Evolutionary conservation across 1,140 invertebrate genomes (phyloP).

Genomic region (Adelges cooleyi): DNA sequence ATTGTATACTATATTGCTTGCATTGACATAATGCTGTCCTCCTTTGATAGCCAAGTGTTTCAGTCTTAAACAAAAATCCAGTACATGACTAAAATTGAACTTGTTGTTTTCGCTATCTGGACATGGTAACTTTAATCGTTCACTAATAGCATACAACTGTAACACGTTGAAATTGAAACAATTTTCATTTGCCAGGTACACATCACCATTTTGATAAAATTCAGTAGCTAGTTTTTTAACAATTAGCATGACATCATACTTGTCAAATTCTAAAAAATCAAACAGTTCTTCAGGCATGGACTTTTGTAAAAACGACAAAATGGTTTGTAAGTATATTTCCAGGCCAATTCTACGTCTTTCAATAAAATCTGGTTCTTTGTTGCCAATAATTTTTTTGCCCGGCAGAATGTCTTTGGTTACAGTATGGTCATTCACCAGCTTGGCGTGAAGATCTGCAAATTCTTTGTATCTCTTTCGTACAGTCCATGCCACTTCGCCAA

Average conservation of each 20-base stretch:
- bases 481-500: conserved; percentile 63
- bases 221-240: conserved; percentile 62
- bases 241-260: conserved; percentile 71
- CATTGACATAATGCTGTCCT: conserved; percentile 48
- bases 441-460: conserved; percentile 76
- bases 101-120: conserved; percentile 52
- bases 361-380: conserved; percentile 67
- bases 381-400: conserved; percentile 78
- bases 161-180: conserved; percentile 52
- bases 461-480: conserved; percentile 78
- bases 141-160: conserved; percentile 75
- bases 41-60: conserved; percentile 56
- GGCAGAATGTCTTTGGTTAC: conserved; percentile 74
- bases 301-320: conserved; percentile 58
- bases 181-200: conserved; percentile 46
- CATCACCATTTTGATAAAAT: conserved; percentile 57
- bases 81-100: conserved; percentile 76
- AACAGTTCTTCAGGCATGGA: conserved; percentile 63
- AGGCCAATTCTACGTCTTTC: conserved; percentile 67
- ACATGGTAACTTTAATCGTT: conserved; percentile 73
- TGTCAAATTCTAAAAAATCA: conserved; percentile 64
- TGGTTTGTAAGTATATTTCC: conserved; percentile 66
- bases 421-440: conserved; percentile 61
- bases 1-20: conserved; percentile 73
- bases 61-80: conserved; percentile 75